A percentile compares a stretch with the other conserved stretches of the same genome.
Evolutionary conservation across 2,888 invertebrate genomes (phyloP).

Genomic region (Coleophora deauratella): DNA sequence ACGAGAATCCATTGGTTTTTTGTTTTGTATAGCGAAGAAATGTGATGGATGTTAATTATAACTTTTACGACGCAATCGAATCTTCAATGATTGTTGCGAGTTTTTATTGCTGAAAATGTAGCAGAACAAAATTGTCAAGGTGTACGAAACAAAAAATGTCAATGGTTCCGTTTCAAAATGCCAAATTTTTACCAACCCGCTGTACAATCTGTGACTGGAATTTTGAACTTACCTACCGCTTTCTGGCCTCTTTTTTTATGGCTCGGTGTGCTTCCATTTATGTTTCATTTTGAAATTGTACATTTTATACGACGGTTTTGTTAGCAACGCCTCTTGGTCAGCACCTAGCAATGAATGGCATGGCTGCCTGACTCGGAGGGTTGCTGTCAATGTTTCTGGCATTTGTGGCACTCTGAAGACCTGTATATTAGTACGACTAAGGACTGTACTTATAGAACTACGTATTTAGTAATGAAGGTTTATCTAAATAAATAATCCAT

Average conservation of each 20-base stretch:
- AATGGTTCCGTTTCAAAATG: too few species aligned
- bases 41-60: too few species aligned
- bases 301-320: slow-evolving; percentile 4
- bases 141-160: too few species aligned
- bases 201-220: slow-evolving; percentile 58
- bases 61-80: too few species aligned
- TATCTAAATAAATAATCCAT: not conserved
- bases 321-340: slow-evolving; percentile 1
- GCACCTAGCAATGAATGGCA: slow-evolving; percentile 1
- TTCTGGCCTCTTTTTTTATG: slow-evolving; percentile 60
- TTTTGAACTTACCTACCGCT: slow-evolving; percentile 63
- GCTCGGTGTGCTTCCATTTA: slow-evolving; percentile 67
- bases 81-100: too few species aligned
- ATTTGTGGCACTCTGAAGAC: slow-evolving; percentile 30
- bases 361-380: slow-evolving; percentile 12
- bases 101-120: too few species aligned
- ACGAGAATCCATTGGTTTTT: too few species aligned
- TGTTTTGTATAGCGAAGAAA: too few species aligned
- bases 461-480: too few species aligned
- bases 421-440: too few species aligned
- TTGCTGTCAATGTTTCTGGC: slow-evolving; percentile 12
- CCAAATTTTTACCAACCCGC: slow-evolving; percentile 2
- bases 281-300: slow-evolving; percentile 30
- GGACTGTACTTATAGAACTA: too few species aligned
- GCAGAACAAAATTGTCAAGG: too few species aligned